phyloP scores from a whole-genome alignment of 2,797 vertebrate genomes.

The Notamacropus eugenii region DNA sequence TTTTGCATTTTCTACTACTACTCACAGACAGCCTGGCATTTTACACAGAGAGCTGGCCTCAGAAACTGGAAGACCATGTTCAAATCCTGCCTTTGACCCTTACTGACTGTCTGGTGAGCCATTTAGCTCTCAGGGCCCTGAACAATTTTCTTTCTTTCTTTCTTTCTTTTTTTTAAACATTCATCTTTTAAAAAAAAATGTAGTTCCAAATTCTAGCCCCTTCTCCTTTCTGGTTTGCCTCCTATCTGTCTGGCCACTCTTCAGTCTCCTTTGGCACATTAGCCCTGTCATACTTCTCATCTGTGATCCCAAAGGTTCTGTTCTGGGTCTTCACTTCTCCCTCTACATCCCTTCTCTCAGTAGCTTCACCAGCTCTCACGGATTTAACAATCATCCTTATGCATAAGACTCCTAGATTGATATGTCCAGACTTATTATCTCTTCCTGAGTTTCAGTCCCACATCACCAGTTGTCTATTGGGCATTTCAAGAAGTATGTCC shows the following conservation, averaged over 20 bases:
- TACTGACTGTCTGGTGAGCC: not conserved
- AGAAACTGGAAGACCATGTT: not conserved
- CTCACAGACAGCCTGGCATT: not conserved
- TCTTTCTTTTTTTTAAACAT: too few species aligned
- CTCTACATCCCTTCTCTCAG: not conserved
- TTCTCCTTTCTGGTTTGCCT: not conserved
- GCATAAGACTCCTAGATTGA: not conserved
- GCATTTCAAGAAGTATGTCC: not conserved
- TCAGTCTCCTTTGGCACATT: not conserved
- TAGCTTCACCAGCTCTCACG: not conserved
- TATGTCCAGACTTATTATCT: not conserved
- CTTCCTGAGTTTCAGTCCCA: not conserved
- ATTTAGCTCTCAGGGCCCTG: not conserved
- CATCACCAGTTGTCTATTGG: not conserved
- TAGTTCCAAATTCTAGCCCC: not conserved
- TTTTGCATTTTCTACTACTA: not conserved
- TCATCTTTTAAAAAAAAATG: too few species aligned
- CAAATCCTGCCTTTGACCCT: not conserved
- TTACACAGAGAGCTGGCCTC: not conserved
- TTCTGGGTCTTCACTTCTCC: not conserved
- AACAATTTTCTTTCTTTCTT: not conserved
- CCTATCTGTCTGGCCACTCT: not conserved
- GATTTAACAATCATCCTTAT: not conserved
- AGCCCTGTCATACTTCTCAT: not conserved
- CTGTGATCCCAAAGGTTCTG: not conserved